phyloP scores from a whole-genome alignment of 2,888 invertebrate species.

The Dasysyrphus tricinctus region DNA sequence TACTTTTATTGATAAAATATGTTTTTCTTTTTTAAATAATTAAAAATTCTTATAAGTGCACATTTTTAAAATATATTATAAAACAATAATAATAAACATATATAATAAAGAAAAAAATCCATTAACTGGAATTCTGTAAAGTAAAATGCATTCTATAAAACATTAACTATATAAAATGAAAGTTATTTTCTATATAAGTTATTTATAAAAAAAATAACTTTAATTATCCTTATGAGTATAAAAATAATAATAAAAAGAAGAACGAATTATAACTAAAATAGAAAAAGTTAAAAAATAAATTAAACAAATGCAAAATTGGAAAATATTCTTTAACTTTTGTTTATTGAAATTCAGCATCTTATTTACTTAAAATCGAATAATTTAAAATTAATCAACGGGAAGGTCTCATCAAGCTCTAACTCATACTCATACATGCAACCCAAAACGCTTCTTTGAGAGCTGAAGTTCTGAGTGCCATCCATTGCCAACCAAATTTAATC shows the following conservation, averaged over 20 bases:
- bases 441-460: no score
- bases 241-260: slow-evolving; percentile 32
- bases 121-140: slow-evolving; percentile 55
- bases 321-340: not conserved
- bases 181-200: slow-evolving; percentile 68
- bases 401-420: no score
- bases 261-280: slow-evolving; percentile 48
- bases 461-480: no score
- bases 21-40: not conserved
- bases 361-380: no score
- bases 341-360: not conserved
- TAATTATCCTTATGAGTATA: slow-evolving; percentile 43
- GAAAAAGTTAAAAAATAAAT: slow-evolving; percentile 36
- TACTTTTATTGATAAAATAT: slow-evolving; percentile 21
- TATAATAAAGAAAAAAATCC: slow-evolving; percentile 25
- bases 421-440: no score
- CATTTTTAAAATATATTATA: slow-evolving; percentile 52
- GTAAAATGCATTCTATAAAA: slow-evolving; percentile 48
- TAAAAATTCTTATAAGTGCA: slow-evolving; percentile 53
- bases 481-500: no score
- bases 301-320: slow-evolving; percentile 3
- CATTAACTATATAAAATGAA: slow-evolving; percentile 41
- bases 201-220: slow-evolving; percentile 65
- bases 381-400: no score
- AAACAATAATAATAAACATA: slow-evolving; percentile 4